Evolutionary conservation across 2,888 invertebrate genomes (phyloP).

Genomic region (Drosophila peninsularis): DNA sequence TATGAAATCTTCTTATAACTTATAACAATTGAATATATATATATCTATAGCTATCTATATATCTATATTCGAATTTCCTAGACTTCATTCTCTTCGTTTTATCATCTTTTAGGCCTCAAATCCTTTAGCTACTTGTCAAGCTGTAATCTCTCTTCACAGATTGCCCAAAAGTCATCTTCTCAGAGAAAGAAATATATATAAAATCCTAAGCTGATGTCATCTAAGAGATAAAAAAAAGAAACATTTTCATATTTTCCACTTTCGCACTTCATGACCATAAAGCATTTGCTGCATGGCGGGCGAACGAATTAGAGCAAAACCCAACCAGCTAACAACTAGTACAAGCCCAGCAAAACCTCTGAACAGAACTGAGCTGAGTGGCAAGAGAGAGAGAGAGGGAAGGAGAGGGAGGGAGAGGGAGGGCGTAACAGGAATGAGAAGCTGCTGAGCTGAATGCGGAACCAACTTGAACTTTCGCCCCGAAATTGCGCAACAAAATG

Average conservation of each 20-base stretch:
- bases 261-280: slow-evolving; percentile 80
- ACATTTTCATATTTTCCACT: slow-evolving; percentile 75
- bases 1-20: no score
- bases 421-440: not conserved
- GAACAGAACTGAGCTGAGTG: slow-evolving; percentile 14
- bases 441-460: slow-evolving; percentile 37
- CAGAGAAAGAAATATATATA: not conserved
- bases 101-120: not conserved
- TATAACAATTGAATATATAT: no score
- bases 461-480: slow-evolving; percentile 76
- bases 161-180: not conserved
- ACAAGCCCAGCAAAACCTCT: slow-evolving; percentile 42
- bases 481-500: slow-evolving; percentile 78
- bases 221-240: slow-evolving; percentile 42
- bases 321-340: slow-evolving; percentile 41
- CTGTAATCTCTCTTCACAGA: not conserved
- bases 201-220: slow-evolving; percentile 40
- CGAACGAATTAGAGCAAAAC: slow-evolving; percentile 71
- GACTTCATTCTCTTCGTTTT: no score
- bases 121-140: not conserved
- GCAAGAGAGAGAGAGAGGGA: slow-evolving; percentile 9
- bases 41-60: no score
- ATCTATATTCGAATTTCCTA: no score
- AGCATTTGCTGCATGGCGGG: slow-evolving; percentile 67
- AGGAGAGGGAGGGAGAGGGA: slow-evolving; percentile 8